Evolutionary conservation across 1,140 invertebrate species (phyloP).

Genomic region (Drosophila subobscura): DNA sequence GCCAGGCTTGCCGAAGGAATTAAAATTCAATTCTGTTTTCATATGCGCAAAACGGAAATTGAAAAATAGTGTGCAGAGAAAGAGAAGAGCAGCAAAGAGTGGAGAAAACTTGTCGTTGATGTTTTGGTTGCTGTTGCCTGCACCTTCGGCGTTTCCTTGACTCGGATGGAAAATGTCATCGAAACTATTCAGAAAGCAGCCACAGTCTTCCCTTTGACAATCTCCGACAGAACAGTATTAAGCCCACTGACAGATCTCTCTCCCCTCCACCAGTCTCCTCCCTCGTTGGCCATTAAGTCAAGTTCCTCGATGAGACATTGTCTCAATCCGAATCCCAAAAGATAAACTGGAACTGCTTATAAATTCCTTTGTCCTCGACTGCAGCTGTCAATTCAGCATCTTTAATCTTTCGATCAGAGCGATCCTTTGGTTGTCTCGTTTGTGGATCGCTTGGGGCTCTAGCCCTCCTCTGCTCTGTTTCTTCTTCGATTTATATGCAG

Average conservation of each 20-base stretch:
- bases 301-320: conserved; percentile 45
- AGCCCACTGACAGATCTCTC: conserved; percentile 26
- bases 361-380: conserved; percentile 72
- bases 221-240: conserved; percentile 43
- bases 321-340: conserved; percentile 62
- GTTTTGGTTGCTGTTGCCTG: conserved; percentile 15
- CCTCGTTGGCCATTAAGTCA: conserved; percentile 67
- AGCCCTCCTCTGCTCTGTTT: background rate
- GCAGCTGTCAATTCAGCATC: conserved; percentile 55
- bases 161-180: conserved; percentile 32
- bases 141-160: background rate
- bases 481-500: conserved; percentile 54
- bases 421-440: conserved; percentile 29
- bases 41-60: conserved; percentile 75
- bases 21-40: conserved; percentile 76
- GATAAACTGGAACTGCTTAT: conserved; percentile 74
- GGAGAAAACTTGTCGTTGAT: conserved; percentile 31
- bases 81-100: background rate
- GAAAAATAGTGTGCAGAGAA: conserved; percentile 37
- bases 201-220: conserved; percentile 39
- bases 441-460: conserved; percentile 37
- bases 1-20: conserved; percentile 40
- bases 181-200: conserved; percentile 29
- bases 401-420: conserved; percentile 45
- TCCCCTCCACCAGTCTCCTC: background rate